Evolutionary conservation across 2,113 vertebrate species (phyloP).

Genomic region (Bos taurus): ARS-UCD2.0 NC_037332.1:76979501-76980000

Average conservation of each 20-base stretch:
- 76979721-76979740: neutral
- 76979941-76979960: neutral
- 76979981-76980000: neutral
- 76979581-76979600: neutral
- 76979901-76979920: neutral
- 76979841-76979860: neutral
- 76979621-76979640: neutral
- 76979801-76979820: neutral
- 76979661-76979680: neutral
- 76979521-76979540: neutral
- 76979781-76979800: neutral
- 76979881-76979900: neutral
- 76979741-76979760: neutral
- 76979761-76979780: neutral
- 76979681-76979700: neutral
- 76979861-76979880: neutral
- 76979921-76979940: neutral
- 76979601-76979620: neutral
- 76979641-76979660: neutral
- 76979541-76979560: neutral
- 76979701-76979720: neutral
- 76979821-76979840: neutral
- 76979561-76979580: neutral
- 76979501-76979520: neutral
- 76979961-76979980: neutral